Conservation (phyloP, 2,113 vertebrate genomes). For the Penelope pileata region DNA sequence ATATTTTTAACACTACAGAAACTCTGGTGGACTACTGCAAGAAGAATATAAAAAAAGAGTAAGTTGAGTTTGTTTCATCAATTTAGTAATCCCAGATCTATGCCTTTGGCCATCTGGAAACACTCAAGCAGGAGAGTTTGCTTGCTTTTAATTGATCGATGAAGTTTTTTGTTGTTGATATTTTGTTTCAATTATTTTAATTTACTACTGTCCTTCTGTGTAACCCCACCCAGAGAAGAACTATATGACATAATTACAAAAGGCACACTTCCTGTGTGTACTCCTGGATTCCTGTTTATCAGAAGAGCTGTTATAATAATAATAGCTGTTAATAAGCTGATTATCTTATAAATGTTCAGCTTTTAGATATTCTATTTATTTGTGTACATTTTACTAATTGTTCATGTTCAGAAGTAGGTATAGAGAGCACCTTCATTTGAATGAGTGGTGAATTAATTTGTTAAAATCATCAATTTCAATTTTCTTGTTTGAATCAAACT, state of each 20-base stretch:
- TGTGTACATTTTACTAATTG: background rate
- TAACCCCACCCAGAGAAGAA: background rate
- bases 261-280: fast-evolving
- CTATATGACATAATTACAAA: background rate
- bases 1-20: background rate
- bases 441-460: background rate
- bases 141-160: background rate
- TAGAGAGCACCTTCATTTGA: background rate
- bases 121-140: background rate
- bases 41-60: background rate
- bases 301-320: too few relatives aligned
- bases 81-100: background rate
- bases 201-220: background rate
- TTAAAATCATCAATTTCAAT: background rate
- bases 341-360: background rate
- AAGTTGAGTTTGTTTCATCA: background rate
- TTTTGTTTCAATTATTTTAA: background rate
- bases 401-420: background rate
- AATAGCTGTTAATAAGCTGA: background rate
- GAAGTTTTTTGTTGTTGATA: background rate
- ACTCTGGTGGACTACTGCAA: background rate
- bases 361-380: background rate
- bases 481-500: background rate
- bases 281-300: background rate
- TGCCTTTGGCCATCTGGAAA: background rate